phyloP scores from a whole-genome alignment of 2,797 vertebrate genomes.

The Perdix hodgsoniae region DNA sequence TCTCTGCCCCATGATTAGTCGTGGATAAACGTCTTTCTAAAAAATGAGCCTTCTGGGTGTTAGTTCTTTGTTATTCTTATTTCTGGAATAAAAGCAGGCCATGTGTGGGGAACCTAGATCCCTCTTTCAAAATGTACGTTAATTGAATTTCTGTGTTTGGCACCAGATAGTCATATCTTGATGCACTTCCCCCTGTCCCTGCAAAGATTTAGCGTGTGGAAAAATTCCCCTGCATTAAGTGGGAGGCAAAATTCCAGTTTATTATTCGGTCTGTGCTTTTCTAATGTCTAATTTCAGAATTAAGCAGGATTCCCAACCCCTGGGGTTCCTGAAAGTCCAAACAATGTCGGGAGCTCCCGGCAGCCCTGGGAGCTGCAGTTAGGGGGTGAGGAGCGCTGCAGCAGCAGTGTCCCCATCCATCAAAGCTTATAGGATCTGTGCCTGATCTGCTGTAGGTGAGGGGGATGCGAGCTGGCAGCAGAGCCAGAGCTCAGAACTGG shows the following conservation, averaged over 20 bases:
- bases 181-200: background rate
- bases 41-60: background rate
- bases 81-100: conserved; percentile 8
- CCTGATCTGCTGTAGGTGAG: conserved; percentile 18
- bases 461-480: background rate
- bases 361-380: background rate
- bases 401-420: background rate
- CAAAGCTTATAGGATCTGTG: conserved; percentile 25
- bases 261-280: conserved; percentile 13
- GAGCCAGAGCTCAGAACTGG: background rate
- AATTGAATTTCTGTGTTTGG: conserved; percentile 37
- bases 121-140: background rate
- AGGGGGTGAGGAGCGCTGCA: conserved; percentile 42
- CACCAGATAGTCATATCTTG: background rate
- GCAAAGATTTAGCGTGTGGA: background rate
- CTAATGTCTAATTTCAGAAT: background rate
- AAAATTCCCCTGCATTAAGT: conserved; percentile 24
- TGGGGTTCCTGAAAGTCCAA: conserved; percentile 28
- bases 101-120: background rate
- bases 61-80: conserved; percentile 12
- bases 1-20: background rate
- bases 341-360: conserved; percentile 8
- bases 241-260: background rate
- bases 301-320: conserved; percentile 25
- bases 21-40: background rate